Conservation (phyloP, 2,113 vertebrate genomes). For the Cyprinodon brontotheroides region DNA sequence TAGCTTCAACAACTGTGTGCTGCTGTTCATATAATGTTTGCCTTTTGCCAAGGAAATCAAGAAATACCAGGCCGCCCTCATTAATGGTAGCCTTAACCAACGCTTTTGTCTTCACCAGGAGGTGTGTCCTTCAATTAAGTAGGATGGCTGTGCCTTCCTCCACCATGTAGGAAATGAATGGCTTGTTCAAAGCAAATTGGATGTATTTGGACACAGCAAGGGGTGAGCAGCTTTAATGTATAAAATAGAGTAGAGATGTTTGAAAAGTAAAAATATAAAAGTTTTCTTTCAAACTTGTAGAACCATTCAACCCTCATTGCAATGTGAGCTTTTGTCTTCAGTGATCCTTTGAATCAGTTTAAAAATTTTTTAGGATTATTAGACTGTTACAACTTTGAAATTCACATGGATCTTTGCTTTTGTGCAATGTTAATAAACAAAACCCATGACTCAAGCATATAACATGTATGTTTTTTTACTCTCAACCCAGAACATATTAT, state of each 20-base stretch:
- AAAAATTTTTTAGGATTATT: no score
- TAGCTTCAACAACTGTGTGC: background rate
- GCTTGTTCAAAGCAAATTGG: background rate
- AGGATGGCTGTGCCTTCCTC: background rate
- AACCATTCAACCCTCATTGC: background rate
- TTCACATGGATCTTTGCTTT: no score
- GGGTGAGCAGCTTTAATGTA: background rate
- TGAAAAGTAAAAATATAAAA: background rate
- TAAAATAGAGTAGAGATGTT: background rate
- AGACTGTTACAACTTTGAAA: no score
- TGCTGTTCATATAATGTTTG: background rate
- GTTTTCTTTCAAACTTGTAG: background rate
- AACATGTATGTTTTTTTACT: no score
- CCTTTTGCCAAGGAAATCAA: background rate
- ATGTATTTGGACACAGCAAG: background rate
- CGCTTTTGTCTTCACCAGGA: background rate
- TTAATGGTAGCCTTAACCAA: background rate
- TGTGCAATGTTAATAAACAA: no score
- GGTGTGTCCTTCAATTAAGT: slow-evolving; percentile 3
- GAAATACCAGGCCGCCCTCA: background rate
- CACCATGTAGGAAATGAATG: background rate
- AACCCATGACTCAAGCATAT: no score
- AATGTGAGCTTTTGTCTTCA: background rate
- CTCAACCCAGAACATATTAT: no score
- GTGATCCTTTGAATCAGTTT: no score